Base-by-base conservation (phyloP, 2,888 invertebrate species). In the Tupiocoris notatus region DNA sequence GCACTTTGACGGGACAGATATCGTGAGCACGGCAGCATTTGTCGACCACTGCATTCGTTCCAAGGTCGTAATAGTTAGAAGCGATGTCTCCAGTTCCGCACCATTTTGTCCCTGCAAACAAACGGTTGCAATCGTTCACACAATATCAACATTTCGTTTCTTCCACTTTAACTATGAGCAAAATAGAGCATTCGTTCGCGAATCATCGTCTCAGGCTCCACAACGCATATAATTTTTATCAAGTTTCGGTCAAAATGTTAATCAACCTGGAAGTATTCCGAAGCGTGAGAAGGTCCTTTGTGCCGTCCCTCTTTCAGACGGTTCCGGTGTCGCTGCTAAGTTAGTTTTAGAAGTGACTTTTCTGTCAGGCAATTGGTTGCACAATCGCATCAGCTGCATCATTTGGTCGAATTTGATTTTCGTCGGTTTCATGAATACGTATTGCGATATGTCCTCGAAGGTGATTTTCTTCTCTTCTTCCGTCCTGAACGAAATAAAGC, bases 21-120 rank as follows among this genome's bases (percentile, higher is more conserved):
- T 96, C 96, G 84, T 96, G 96, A 17, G 90, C 91, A 77, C 95
- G 88, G 84, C 96, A 96, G 84, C 96, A 96, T 81, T 85, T 85
- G 81, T 95, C 95, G 81, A 93, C 89, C 39, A 86, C 85, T 82
- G 84, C 85, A 82, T 90, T 91, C 0, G 88, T 86, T 58, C 96
- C 96, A 79, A 96, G 86, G 84, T 96, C 95, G 84, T 91, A 91
- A 85, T 93, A 95, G 82, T 90, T 88, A 20, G 88, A 86, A 0
- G 96, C 95, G 80, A 94, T 90, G 84, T 95, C 95, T 0, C 95
- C 95, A 0, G 93, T 91, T 18, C 96, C 96, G 82, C 96, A 96
- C 94, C 94, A 95, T 84, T 94, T 94, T 57, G 94, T 95, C 79
- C 94, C 94, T 94, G 83, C 0, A 7, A 17, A 58, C 54, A 54